Conservation (phyloP, 1,140 invertebrate genomes). For the Tenebrio molitor region DNA sequence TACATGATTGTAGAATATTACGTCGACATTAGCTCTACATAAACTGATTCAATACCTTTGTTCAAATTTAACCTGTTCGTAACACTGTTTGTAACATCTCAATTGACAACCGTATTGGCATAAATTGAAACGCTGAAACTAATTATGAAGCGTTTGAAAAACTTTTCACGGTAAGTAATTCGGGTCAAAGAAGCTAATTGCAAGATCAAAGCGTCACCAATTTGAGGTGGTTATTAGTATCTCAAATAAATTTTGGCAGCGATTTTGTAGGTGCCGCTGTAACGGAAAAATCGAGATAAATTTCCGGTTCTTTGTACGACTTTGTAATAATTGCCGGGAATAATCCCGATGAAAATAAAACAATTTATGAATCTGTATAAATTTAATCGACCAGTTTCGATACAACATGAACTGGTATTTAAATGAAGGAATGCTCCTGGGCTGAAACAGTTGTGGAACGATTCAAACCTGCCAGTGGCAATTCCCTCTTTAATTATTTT, state of each 20-base stretch:
- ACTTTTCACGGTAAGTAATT: no score
- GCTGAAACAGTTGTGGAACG: not conserved
- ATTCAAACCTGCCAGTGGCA: not conserved
- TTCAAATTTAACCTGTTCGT: no score
- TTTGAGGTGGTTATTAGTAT: not conserved
- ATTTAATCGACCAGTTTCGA: not conserved
- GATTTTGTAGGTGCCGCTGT: conserved; percentile 8
- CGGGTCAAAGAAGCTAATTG: no score
- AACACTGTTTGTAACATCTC: no score
- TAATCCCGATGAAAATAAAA: conserved; percentile 4
- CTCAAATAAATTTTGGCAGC: not conserved
- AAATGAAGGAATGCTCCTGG: not conserved
- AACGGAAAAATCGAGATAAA: conserved; percentile 14
- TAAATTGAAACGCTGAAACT: no score
- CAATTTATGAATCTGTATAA: not conserved
- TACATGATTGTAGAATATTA: no score
- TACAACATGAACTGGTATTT: not conserved
- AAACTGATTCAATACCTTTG: no score
- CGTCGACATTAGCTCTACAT: no score
- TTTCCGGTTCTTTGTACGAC: not conserved
- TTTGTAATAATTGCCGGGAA: conserved; percentile 11
- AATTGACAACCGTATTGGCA: no score
- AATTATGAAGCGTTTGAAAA: no score
- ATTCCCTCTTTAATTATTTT: conserved; percentile 30
- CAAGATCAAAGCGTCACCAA: not conserved